These are phyloP conservation scores for Scomber scombrus DNA, from an alignment of 2,113 vertebrate species.

Conservation along the genomic window DNA sequence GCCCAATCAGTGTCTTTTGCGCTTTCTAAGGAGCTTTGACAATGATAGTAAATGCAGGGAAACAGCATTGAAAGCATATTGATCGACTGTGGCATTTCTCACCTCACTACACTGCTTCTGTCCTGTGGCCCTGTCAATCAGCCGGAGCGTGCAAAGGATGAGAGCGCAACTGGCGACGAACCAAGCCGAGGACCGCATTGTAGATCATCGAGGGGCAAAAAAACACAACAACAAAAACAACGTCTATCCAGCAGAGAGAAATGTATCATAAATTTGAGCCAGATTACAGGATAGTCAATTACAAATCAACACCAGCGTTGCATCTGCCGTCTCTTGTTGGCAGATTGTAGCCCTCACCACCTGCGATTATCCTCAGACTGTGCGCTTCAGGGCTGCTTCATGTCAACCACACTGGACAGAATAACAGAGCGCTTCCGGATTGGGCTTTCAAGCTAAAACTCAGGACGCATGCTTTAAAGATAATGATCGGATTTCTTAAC, in stretches of 20 bases:
- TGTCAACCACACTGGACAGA: neutral
- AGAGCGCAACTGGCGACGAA: constrained; percentile 70
- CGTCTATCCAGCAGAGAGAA: neutral
- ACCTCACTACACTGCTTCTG: constrained; percentile 77
- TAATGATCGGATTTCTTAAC: rapidly evolving
- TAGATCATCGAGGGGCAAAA: constrained; percentile 38
- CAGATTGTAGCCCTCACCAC: constrained; percentile 63
- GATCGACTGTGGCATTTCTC: constrained; percentile 53
- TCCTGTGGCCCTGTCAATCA: constrained; percentile 60
- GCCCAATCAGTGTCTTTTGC: neutral
- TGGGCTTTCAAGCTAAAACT: constrained; percentile 42
- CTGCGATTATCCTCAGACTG: constrained; percentile 72
- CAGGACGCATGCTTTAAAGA: rapidly evolving
- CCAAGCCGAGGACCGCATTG: constrained; percentile 71
- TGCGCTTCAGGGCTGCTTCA: constrained; percentile 39
- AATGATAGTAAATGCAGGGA: neutral
- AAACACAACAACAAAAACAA: neutral
- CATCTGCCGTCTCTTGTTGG: constrained; percentile 11
- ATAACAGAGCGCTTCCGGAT: neutral
- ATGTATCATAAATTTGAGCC: neutral
- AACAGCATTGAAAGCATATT: neutral
- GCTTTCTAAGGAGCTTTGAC: neutral
- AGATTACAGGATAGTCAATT: neutral
- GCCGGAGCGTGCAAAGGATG: constrained; percentile 63
- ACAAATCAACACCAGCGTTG: constrained; percentile 17